phyloP scores from a whole-genome alignment of 2,888 invertebrate genomes.

The Tortrix viridana region DNA sequence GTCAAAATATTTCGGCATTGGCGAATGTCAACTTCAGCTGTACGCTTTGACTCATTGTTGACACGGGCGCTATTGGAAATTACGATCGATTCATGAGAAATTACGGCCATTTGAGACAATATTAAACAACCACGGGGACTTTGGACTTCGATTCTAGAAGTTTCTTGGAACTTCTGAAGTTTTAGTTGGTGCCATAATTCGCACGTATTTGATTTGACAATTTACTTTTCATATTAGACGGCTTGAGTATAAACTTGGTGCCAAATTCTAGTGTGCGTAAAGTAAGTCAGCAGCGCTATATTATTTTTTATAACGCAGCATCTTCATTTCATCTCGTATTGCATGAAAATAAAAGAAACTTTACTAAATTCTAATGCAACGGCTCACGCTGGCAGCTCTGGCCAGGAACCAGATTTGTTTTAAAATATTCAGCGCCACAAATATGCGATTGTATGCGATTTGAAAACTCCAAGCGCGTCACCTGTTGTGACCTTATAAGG shows the following conservation, averaged over 20 bases:
- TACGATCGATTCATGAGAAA: conserved; percentile 25
- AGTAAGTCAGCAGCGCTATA: no score
- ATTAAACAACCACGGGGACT: conserved; percentile 5
- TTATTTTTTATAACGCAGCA: neutral
- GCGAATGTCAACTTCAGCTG: conserved; percentile 22
- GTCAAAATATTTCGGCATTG: conserved; percentile 4
- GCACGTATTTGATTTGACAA: neutral
- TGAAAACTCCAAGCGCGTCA: no score
- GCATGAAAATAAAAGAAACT: neutral
- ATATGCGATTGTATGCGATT: no score
- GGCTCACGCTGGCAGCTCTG: neutral
- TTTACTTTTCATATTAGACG: neutral
- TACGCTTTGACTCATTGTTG: conserved; percentile 30
- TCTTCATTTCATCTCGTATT: neutral
- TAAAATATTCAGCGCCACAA: neutral
- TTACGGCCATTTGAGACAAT: conserved; percentile 19
- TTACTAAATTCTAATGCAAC: conserved; percentile 2
- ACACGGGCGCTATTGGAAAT: conserved; percentile 28
- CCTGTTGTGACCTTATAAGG: no score
- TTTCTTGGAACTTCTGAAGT: conserved; percentile 15
- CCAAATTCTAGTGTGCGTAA: neutral
- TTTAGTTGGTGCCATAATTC: neutral
- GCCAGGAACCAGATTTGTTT: conserved; percentile 10
- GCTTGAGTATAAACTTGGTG: neutral
- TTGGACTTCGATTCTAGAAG: conserved; percentile 16